These are phyloP conservation scores for Dolichomitus sp. DNA, from an alignment of 2,888 invertebrate species.

Conservation along the genomic window DNA sequence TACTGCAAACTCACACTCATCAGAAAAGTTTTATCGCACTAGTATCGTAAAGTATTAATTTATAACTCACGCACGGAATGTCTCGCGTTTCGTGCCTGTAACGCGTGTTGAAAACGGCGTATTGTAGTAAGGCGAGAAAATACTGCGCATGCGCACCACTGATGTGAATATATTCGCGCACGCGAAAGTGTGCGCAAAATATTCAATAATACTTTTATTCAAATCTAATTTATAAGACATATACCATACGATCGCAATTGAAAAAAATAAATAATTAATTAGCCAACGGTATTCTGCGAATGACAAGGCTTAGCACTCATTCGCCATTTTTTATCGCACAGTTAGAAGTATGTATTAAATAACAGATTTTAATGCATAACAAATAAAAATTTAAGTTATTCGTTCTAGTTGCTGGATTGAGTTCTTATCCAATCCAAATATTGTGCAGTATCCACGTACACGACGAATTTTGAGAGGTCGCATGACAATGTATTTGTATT, in stretches of 20 bases:
- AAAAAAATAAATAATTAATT: slow-evolving; percentile 6
- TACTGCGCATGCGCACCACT: too few species aligned
- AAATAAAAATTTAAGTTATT: background rate
- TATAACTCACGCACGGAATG: too few species aligned
- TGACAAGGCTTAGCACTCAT: background rate
- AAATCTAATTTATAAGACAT: background rate
- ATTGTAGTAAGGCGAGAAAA: too few species aligned
- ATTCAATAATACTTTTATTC: background rate
- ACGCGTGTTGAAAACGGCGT: too few species aligned
- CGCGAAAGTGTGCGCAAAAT: too few species aligned
- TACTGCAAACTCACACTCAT: too few species aligned
- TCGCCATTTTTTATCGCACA: background rate
- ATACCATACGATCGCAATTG: background rate
- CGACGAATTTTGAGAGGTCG: slow-evolving; percentile 88
- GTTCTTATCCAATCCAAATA: slow-evolving; percentile 76
- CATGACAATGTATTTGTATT: slow-evolving; percentile 84
- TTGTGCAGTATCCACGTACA: slow-evolving; percentile 88
- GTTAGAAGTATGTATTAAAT: background rate
- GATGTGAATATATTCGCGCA: too few species aligned
- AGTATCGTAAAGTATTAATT: too few species aligned
- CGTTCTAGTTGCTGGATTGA: slow-evolving; percentile 59
- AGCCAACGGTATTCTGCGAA: background rate
- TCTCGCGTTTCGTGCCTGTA: too few species aligned
- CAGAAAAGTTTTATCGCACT: too few species aligned
- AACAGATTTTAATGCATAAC: background rate